Base-by-base conservation (phyloP, 2,113 vertebrate species). In the Brienomyrus longianalis region DNA sequence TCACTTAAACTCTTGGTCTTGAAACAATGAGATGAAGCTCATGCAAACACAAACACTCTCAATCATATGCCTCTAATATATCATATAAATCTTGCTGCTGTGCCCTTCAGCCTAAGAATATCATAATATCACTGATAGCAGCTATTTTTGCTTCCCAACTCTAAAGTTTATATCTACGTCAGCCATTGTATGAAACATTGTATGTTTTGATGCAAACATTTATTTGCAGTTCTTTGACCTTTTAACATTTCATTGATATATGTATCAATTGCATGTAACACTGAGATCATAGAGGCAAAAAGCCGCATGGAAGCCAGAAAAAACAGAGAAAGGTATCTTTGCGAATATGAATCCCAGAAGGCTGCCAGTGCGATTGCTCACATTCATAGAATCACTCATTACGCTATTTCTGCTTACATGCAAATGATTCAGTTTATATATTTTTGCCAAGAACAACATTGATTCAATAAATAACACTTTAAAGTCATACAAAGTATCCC, bases 361-460 rank as follows among this genome's bases (percentile, higher is more conserved):
- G 15, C 17, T 86, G 56, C 31, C 56, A 35, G 27, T 8, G 13
- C 43, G 7, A 51, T 89, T 39, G 51, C 83, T 43, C 31, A 35
- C 59, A 59, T 83, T 84, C 43, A 27, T 62, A 51, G 27, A 39
- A 89, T 70, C 50, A 56, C 43, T 2, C 43, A 88, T 91, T 90
- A 92, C 90, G 62, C 86, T 92, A 91, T 91, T 91, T 80, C 83
- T 90, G 91, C 89, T 91, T 86, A 89, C 88, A 91, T 86, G 89
- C 87, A 89, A n/a, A 11, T 85, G 89, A 93, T 92, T 92, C 83
- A 88, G 91, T 92, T 92, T 92, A 70, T 56, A n/a, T 47, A 43
- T 19, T 47, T 66, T 47, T 70, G 43, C 27, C 23, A 88, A 47
- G 35, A 70, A 70, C 8, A 47, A 45, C 45, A 88, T 35, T 35